These are phyloP conservation scores for Cepphus grylle DNA, from an alignment of 2,113 vertebrate genomes.

Conservation along the genomic window DNA sequence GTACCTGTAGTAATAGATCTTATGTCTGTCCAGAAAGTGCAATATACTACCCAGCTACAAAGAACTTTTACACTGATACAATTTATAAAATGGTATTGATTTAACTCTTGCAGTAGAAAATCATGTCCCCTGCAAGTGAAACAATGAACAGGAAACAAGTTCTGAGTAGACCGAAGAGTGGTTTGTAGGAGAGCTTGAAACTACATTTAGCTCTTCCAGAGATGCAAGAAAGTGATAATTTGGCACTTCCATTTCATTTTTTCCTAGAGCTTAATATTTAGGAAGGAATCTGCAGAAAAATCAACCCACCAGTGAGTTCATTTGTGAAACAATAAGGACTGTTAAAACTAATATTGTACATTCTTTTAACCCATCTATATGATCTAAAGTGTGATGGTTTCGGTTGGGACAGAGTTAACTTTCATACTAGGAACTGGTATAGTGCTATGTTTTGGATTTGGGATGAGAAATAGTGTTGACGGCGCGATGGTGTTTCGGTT, in stretches of 20 bases:
- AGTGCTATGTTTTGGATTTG: neutral
- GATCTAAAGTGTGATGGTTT: neutral
- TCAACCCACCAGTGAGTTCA: neutral
- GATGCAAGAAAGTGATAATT: neutral
- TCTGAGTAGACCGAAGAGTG: neutral
- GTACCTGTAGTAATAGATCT: neutral
- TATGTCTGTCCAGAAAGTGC: neutral
- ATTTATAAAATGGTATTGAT: slow-evolving; percentile 47
- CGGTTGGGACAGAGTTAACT: neutral
- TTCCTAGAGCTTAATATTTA: neutral
- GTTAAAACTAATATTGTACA: neutral
- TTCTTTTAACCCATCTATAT: neutral
- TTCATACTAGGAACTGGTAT: neutral
- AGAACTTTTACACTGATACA: slow-evolving; percentile 23
- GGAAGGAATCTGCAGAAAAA: neutral
- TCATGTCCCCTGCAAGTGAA: neutral
- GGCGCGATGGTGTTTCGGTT: neutral
- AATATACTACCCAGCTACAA: neutral
- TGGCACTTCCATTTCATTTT: neutral
- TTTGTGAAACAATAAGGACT: neutral
- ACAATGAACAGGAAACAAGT: neutral
- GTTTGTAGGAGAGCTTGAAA: neutral
- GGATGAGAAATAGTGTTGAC: neutral
- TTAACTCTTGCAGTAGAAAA: slow-evolving; percentile 24
- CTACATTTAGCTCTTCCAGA: neutral